Evolutionary conservation across 1,140 invertebrate genomes (phyloP), one percentile per base, ranked within the genome.

Genomic region (Bathynomus jamesi): DNA sequence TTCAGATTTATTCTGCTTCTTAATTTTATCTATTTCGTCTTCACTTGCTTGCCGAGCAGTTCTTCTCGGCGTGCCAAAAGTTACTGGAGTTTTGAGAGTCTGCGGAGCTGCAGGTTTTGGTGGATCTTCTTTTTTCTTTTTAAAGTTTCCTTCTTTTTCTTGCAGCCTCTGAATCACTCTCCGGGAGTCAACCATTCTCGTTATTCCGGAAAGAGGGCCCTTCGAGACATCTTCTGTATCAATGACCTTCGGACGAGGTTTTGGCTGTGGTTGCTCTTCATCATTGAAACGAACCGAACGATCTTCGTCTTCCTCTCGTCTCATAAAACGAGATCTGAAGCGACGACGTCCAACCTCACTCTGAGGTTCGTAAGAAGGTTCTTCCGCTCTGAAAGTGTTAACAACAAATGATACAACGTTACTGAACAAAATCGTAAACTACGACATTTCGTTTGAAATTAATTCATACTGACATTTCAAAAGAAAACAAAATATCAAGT

Each of bases 211-310:
- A 0, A 96, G 85, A 1, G 93, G 93, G 5, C 93, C 94, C 68
- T 89, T 85, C 4, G 91, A 89, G 0, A 91, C 92, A 79, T 95
- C 93, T 82, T 96, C 93, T 3, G 92, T 94, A 79, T 95, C 93
- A 21, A 93, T 82, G 0, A 95, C 90, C 66, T 89, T 87, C 80
- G 93, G 91, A 65, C 91, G 86, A 78, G 90, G 88, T 75, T 89
- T 87, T 30, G 68, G 72, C 21, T 69, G 72, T 68, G 73, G 72
- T 64, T 66, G 65, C 24, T 76, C 75, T 46, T 76, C 71, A 53
- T 76, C 75, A 60, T 71, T 53, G 65, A 73, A 71, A 72, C 75
- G 75, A 70, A 69, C 77, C 24, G 65, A 67, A 65, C 71, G 71
- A 4, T 76, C 78, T 24, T 80, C 80, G 61, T 79, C 79, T 68